Conservation (phyloP, 23 tunicate genomes). For the Ciona savignyi region DNA sequence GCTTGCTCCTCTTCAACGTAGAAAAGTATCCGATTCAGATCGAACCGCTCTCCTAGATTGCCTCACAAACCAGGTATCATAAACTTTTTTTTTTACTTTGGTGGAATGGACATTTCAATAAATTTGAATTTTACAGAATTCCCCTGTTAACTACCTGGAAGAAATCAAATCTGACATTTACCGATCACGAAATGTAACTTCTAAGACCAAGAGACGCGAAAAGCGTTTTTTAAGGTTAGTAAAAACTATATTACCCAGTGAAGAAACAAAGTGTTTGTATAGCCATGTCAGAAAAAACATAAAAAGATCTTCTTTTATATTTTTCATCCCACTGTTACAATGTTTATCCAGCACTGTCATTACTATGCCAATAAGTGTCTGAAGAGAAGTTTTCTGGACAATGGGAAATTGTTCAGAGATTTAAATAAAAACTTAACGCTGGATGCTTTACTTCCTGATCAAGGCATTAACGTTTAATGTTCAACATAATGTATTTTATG, state of each 20-base stretch:
- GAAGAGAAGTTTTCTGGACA: too few relatives aligned
- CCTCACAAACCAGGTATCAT: constrained; percentile 24
- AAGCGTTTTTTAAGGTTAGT: not conserved
- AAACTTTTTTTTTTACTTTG: not conserved
- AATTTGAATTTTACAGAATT: not conserved
- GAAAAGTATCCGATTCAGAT: constrained; percentile 2
- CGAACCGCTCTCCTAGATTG: constrained; percentile 8
- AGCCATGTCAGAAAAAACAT: not conserved
- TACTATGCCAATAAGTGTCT: too few relatives aligned
- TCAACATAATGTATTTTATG: too few relatives aligned
- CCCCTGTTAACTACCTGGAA: not conserved
- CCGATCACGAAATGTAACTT: not conserved
- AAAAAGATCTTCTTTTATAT: not conserved
- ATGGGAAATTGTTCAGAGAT: too few relatives aligned
- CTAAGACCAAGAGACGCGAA: not conserved
- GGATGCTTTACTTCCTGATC: too few relatives aligned
- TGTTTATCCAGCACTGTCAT: too few relatives aligned
- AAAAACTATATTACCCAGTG: not conserved
- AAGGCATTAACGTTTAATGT: too few relatives aligned
- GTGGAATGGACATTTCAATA: not conserved
- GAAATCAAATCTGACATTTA: not conserved
- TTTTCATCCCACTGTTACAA: too few relatives aligned
- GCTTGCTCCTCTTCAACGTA: constrained; percentile 41
- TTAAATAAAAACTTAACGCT: too few relatives aligned
- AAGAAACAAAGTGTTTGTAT: too few relatives aligned